Evolutionary conservation across 2,113 vertebrate genomes (phyloP).

Genomic region (Irena cyanogastra): DNA sequence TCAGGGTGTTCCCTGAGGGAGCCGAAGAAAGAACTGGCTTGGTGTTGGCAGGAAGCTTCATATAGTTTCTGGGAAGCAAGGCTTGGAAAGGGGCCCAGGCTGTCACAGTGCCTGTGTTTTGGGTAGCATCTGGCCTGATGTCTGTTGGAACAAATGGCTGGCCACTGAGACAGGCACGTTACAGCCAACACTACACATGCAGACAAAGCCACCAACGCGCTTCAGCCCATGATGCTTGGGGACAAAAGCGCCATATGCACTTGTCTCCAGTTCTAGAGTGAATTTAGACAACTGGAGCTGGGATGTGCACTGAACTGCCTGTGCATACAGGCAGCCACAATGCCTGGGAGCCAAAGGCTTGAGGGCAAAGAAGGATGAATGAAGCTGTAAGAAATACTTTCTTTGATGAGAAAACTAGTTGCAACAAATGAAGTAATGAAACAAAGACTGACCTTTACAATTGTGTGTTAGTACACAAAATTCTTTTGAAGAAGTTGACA

Average conservation of each 20-base stretch:
- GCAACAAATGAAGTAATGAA: background rate
- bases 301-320: background rate
- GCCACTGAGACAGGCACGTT: background rate
- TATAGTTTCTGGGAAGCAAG: background rate
- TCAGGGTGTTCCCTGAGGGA: background rate
- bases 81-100: background rate
- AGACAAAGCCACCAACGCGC: background rate
- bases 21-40: background rate
- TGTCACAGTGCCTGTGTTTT: background rate
- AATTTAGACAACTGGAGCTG: background rate
- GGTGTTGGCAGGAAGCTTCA: background rate
- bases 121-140: background rate
- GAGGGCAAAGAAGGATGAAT: background rate
- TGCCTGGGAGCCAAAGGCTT: background rate
- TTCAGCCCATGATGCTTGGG: background rate
- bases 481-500: background rate
- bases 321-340: background rate
- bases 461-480: background rate
- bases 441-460: background rate
- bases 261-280: background rate
- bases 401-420: background rate
- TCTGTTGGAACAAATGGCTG: background rate
- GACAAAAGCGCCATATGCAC: rapidly evolving
- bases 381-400: background rate
- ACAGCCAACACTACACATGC: background rate